A percentile compares a stretch with the other conserved stretches of the same genome.
phyloP scores from a whole-genome alignment of 2,888 invertebrate species.

The Didymodactylos carnosus region DNA sequence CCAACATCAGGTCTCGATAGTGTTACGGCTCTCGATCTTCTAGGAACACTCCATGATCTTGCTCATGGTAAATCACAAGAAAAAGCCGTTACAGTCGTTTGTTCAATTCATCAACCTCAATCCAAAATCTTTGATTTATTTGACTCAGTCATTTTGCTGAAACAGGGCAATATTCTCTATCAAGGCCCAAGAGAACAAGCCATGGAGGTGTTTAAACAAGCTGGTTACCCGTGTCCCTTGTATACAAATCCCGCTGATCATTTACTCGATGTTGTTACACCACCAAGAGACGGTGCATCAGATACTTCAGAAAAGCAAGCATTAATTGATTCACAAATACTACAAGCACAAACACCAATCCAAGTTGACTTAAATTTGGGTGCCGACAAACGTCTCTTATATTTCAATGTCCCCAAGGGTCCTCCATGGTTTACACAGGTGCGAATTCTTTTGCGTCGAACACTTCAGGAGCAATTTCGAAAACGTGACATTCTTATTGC shows the following conservation, averaged over 20 bases:
- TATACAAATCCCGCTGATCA: background rate
- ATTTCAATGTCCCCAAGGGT: background rate
- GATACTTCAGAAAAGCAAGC: background rate
- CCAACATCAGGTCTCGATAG: constrained; percentile 35
- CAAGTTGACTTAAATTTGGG: background rate
- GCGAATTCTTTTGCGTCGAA: background rate
- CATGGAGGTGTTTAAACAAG: background rate
- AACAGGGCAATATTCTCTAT: constrained; percentile 27
- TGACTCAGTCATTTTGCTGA: constrained; percentile 28
- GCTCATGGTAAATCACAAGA: background rate
- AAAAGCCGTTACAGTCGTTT: constrained; percentile 24
- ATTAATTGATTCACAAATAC: background rate
- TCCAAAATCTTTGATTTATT: constrained; percentile 20
- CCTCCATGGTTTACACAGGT: background rate
- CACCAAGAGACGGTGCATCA: background rate
- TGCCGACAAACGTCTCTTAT: background rate
- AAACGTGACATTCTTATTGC: background rate
- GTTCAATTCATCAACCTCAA: constrained; percentile 34
- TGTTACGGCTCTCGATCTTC: constrained; percentile 32
- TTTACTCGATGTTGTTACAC: background rate
- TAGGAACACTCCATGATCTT: constrained; percentile 21
- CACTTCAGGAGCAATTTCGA: background rate
- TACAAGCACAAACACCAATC: background rate
- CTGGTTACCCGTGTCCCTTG: background rate
- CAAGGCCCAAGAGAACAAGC: constrained; percentile 23